These are phyloP conservation scores for Nyctalus aviator DNA, from an alignment of 2,797 vertebrate genomes.

Conservation along the genomic window DNA sequence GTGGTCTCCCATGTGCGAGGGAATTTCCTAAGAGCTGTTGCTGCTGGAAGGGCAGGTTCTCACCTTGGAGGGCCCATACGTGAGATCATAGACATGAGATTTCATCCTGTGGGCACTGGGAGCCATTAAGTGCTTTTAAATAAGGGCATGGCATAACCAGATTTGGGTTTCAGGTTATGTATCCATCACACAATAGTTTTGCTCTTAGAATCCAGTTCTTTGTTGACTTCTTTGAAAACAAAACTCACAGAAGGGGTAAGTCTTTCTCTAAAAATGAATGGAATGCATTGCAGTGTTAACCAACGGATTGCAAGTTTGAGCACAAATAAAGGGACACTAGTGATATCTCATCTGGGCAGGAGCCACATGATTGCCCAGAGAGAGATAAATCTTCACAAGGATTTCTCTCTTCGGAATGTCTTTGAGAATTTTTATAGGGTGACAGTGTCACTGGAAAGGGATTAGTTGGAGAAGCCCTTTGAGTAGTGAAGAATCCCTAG, in stretches of 20 bases:
- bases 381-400: constrained; percentile 56
- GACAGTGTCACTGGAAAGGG: constrained; percentile 5
- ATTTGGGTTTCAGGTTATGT: not conserved
- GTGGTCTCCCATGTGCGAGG: not conserved
- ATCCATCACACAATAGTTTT: constrained; percentile 12
- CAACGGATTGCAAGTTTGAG: not conserved
- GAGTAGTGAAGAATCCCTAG: not conserved
- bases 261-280: constrained; percentile 26
- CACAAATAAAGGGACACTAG: not conserved
- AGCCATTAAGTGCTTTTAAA: not conserved
- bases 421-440: constrained; percentile 44
- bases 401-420: constrained; percentile 54
- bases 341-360: not conserved
- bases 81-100: not conserved
- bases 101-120: not conserved
- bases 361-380: not conserved
- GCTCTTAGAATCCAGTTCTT: not conserved
- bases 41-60: not conserved
- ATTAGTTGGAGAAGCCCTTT: constrained; percentile 1
- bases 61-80: fast-evolving
- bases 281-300: not conserved
- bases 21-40: not conserved
- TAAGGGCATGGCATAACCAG: constrained; percentile 4
- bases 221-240: constrained; percentile 49
- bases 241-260: constrained; percentile 7